Evolutionary conservation across 2,797 vertebrate genomes (phyloP).

Genomic region (Australoheros facetus): DNA sequence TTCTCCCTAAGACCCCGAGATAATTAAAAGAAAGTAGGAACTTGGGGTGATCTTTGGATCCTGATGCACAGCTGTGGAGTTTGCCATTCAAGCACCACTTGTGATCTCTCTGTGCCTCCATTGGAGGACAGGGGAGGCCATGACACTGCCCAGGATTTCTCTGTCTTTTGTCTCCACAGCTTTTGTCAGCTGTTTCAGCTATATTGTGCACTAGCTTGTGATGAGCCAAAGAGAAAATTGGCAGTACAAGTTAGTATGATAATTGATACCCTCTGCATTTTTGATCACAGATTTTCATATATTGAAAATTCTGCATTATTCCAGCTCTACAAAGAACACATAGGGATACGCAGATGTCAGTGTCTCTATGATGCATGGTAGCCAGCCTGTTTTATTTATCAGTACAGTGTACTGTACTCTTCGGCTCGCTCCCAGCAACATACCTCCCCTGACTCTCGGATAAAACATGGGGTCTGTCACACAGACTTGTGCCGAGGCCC

Average conservation of each 20-base stretch:
- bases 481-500: constrained; percentile 65
- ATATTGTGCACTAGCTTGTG: constrained; percentile 27
- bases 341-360: constrained; percentile 60
- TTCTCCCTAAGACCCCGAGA: constrained; percentile 41
- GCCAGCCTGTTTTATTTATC: constrained; percentile 67
- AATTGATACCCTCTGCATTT: constrained; percentile 47
- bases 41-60: constrained; percentile 50
- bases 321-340: constrained; percentile 28
- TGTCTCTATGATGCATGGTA: constrained; percentile 57
- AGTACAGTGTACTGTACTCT: constrained; percentile 62
- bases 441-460: constrained; percentile 73
- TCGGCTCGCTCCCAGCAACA: constrained; percentile 69
- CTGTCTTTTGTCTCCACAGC: constrained; percentile 42
- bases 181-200: constrained; percentile 11
- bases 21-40: constrained; percentile 57
- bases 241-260: constrained; percentile 35
- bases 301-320: constrained; percentile 21
- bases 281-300: constrained; percentile 46
- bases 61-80: constrained; percentile 55
- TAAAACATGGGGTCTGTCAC: constrained; percentile 81
- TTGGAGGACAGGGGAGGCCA: constrained; percentile 41
- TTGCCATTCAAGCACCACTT: constrained; percentile 54
- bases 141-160: constrained; percentile 42
- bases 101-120: constrained; percentile 41
- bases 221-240: constrained; percentile 34